phyloP scores from a whole-genome alignment of 2,888 invertebrate species.

The Mythimna albipuncta region DNA sequence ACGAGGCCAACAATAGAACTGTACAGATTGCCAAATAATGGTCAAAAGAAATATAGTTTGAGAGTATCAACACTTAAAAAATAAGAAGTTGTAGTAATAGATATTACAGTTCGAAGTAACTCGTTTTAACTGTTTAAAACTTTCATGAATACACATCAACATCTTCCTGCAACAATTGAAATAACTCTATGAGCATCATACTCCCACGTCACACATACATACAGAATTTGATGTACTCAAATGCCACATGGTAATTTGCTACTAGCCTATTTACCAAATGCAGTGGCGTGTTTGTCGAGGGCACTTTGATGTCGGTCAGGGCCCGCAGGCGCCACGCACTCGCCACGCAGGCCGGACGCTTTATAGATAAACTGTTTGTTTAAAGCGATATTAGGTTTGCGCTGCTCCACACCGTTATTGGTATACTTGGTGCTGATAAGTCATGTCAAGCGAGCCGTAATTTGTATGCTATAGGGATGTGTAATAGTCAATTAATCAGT shows the following conservation, averaged over 20 bases:
- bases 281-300: constrained; percentile 66
- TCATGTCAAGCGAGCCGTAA: constrained; percentile 9
- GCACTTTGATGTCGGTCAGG: constrained; percentile 78
- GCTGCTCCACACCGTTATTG: constrained; percentile 67
- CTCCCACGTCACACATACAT: too few relatives aligned
- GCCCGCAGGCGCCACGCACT: constrained; percentile 72
- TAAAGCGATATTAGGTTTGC: constrained; percentile 80
- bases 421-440: constrained; percentile 46
- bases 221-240: constrained; percentile 7
- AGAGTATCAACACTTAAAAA: too few relatives aligned
- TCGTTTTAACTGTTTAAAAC: too few relatives aligned
- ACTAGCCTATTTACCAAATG: constrained; percentile 63
- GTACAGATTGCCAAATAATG: too few relatives aligned
- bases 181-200: too few relatives aligned
- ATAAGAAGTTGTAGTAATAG: too few relatives aligned
- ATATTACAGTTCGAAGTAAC: too few relatives aligned
- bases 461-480: constrained; percentile 6
- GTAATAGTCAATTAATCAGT: constrained; percentile 12
- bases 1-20: too few relatives aligned
- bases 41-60: too few relatives aligned
- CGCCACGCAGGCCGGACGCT: constrained; percentile 63
- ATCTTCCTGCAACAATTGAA: too few relatives aligned
- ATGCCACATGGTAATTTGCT: constrained; percentile 45
- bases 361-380: constrained; percentile 80
- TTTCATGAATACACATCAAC: neutral